Percentiles rank a stretch among this genome's conserved stretches.
Evolutionary conservation across 1,140 invertebrate species (phyloP).

Genomic region (Dendrolimus punctatus): DNA sequence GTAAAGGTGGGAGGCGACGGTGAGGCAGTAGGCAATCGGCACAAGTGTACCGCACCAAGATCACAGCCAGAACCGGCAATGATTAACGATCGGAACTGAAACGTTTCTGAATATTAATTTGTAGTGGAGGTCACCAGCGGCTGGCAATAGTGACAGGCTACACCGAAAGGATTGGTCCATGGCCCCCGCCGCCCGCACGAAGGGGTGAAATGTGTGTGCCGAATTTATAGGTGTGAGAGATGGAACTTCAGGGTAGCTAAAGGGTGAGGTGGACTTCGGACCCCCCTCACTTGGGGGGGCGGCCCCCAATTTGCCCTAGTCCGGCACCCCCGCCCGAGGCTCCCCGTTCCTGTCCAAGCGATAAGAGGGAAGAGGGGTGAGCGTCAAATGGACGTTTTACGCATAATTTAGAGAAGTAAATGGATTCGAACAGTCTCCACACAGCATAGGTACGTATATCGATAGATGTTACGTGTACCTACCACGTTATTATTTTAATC

Average conservation of each 20-base stretch:
- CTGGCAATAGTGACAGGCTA: slow-evolving; percentile 63
- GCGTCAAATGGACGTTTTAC: slow-evolving; percentile 70
- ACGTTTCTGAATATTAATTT: slow-evolving; percentile 70
- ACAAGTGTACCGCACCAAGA: slow-evolving; percentile 9
- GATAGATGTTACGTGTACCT: slow-evolving; percentile 5
- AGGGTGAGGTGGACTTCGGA: slow-evolving; percentile 67
- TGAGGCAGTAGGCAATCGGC: no score
- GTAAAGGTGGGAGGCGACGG: no score
- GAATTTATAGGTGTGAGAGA: slow-evolving; percentile 70
- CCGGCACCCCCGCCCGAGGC: slow-evolving; percentile 63
- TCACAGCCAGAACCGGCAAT: slow-evolving; percentile 43
- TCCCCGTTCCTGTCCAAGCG: slow-evolving; percentile 65
- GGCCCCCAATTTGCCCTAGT: slow-evolving; percentile 64
- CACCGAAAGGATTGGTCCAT: slow-evolving; percentile 64
- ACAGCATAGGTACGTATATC: slow-evolving; percentile 45
- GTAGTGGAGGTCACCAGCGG: slow-evolving; percentile 60
- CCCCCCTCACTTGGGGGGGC: slow-evolving; percentile 56
- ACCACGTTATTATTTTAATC: no score
- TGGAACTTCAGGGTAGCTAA: slow-evolving; percentile 69
- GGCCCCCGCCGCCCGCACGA: slow-evolving; percentile 36
- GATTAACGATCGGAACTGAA: slow-evolving; percentile 65
- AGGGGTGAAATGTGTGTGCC: slow-evolving; percentile 64
- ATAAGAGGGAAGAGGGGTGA: slow-evolving; percentile 68
- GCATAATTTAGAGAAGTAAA: slow-evolving; percentile 70
- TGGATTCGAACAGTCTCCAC: slow-evolving; percentile 66